Evolutionary conservation across 2,888 invertebrate species (phyloP), one percentile per base, ranked within the genome.

Genomic region (Rugalucina vietnamica): DNA sequence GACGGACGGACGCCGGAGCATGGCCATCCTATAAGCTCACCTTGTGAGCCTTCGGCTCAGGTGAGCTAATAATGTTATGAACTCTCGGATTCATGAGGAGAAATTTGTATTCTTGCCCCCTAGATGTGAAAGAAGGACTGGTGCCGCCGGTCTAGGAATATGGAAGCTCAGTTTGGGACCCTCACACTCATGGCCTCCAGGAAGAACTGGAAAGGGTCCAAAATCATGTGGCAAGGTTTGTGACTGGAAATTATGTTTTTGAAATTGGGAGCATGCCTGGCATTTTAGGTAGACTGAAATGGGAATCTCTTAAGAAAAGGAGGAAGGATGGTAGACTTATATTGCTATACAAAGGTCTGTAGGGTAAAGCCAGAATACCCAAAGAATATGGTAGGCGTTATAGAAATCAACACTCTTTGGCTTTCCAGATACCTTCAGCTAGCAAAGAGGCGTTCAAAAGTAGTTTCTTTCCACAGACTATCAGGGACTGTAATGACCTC

Each of bases 381-480:
- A 54, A 18, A 54, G 54, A 54, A n/a, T 18, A 54, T n/a, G 21
- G 5, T 29, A 60, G 60, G 60, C 60, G 29, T 8, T 29, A 29
- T 29, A 60, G 60, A 60, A 27, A 60, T 21, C 60, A 60, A n/a
- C 54, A 54, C n/a, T 60, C 60, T 29, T 60, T 60, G 60, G 60
- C 60, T 5, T 60, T 60, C 29, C 60, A 60, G 29, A 29, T 60
- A 29, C 60, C 60, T 8, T 29, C 8, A 29, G 60, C 60, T 60
- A 60, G 27, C 27, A 27, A 5, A 27, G 60, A 60, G 29, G 29
- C 29, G 27, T 60, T 29, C 29, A 60, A 60, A 29, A 21, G 4
- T 60, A 60, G 29, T 29, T 60, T 60, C 29, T 60, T 60, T 29
- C 60, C 29, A 1, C 60, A 29, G 60, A 60, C 60, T 60, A 27